phyloP scores from a whole-genome alignment of 1,140 invertebrate genomes.

The Polyergus mexicanus region DNA sequence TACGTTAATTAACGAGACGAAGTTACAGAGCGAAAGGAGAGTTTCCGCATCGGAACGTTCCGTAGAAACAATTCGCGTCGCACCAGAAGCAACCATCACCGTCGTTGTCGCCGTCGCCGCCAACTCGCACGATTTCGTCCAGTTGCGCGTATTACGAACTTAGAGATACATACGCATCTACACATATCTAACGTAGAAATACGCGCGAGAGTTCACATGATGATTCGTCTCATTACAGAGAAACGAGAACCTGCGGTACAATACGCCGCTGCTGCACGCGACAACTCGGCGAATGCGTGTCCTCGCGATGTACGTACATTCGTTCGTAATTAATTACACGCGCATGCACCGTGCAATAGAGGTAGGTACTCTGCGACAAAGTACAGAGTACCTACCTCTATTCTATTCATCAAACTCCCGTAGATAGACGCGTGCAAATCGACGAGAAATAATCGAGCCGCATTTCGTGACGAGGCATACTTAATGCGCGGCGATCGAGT shows the following conservation, averaged over 20 bases:
- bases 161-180: conserved; percentile 21
- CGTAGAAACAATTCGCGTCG: conserved; percentile 34
- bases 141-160: conserved; percentile 42
- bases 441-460: conserved; percentile 64
- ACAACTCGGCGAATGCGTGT: conserved; percentile 65
- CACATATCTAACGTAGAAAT: conserved; percentile 49
- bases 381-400: conserved; percentile 1
- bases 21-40: conserved; percentile 23
- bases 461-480: conserved; percentile 51
- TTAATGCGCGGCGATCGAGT: conserved; percentile 52
- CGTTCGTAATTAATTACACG: conserved; percentile 68
- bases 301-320: conserved; percentile 30
- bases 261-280: conserved; percentile 60
- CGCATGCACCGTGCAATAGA: conserved; percentile 51
- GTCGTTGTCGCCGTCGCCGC: background rate
- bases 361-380: conserved; percentile 43
- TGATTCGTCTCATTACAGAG: conserved; percentile 55
- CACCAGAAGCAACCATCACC: conserved; percentile 13
- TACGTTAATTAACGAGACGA: conserved; percentile 61
- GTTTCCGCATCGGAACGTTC: conserved; percentile 47
- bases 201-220: conserved; percentile 38
- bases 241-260: conserved; percentile 59
- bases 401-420: conserved; percentile 5
- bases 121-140: conserved; percentile 58
- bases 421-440: conserved; percentile 59